Conservation (phyloP, 2,888 invertebrate species). For the Ectobius pallidus region DNA sequence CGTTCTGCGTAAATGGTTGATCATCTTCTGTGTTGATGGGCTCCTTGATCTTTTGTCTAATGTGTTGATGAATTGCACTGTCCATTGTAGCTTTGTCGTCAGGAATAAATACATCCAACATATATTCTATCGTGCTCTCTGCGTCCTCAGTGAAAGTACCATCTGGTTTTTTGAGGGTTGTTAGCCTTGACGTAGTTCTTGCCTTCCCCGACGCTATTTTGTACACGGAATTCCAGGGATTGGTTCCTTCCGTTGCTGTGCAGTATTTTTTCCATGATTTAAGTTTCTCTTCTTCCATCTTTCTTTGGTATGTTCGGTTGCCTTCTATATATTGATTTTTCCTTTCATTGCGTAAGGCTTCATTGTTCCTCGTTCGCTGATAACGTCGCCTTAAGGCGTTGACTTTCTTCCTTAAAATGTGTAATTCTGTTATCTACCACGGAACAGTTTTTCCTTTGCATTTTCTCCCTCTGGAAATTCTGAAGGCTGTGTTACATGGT, state of each 20-base stretch:
- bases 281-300: neutral
- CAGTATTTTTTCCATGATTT: too few relatives aligned
- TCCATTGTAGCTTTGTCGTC: too few relatives aligned
- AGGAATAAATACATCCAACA: too few relatives aligned
- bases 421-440: neutral
- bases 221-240: too few relatives aligned
- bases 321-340: neutral
- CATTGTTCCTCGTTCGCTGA: neutral
- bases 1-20: neutral
- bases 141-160: too few relatives aligned
- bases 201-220: too few relatives aligned
- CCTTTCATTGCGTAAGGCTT: neutral
- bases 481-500: neutral
- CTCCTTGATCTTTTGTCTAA: neutral
- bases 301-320: neutral
- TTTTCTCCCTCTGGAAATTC: neutral
- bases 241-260: too few relatives aligned
- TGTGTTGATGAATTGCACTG: neutral
- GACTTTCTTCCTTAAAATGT: neutral
- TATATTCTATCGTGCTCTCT: too few relatives aligned
- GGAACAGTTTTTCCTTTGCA: neutral
- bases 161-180: too few relatives aligned
- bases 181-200: too few relatives aligned
- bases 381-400: neutral
- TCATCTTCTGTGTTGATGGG: neutral